These are phyloP conservation scores for Eretmochelys imbricata DNA, from an alignment of 2,113 vertebrate genomes.

Conservation along the genomic window DNA sequence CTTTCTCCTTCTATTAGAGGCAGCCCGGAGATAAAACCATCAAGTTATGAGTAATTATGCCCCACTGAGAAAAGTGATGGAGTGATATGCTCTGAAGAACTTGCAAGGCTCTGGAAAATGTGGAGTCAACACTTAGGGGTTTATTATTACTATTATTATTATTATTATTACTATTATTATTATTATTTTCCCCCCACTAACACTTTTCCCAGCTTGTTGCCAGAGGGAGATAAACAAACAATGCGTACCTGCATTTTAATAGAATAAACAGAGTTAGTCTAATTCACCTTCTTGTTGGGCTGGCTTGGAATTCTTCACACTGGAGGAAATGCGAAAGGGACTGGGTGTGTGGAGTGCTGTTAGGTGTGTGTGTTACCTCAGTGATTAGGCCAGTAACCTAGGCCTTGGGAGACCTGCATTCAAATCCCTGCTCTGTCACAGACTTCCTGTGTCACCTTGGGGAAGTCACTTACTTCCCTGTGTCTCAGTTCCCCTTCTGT, in stretches of 20 bases:
- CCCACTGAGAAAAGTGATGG: conserved; percentile 78
- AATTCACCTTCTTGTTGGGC: background rate
- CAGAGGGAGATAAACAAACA: conserved; percentile 73
- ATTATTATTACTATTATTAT: conserved; percentile 63
- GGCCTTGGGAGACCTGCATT: fast-evolving
- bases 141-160: conserved; percentile 1
- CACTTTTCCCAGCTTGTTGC: conserved; percentile 68
- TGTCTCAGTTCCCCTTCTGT: background rate
- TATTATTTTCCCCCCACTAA: conserved; percentile 68
- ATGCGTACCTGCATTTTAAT: conserved; percentile 63
- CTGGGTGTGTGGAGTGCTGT: background rate
- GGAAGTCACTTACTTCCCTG: background rate
- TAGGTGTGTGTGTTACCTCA: background rate
- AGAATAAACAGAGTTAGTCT: conserved; percentile 24
- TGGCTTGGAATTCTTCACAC: conserved; percentile 15
- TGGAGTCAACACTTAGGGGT: conserved; percentile 69
- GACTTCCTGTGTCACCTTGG: background rate
- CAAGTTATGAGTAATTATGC: conserved; percentile 74
- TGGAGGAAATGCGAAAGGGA: conserved; percentile 15
- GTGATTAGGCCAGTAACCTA: background rate
- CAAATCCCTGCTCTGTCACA: background rate
- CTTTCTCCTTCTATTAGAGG: conserved; percentile 55
- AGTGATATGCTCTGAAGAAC: conserved; percentile 73
- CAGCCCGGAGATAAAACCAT: conserved; percentile 70
- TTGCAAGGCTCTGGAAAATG: conserved; percentile 73